Conservation (phyloP, 2,888 invertebrate species). For the Volucella zonaria region DNA sequence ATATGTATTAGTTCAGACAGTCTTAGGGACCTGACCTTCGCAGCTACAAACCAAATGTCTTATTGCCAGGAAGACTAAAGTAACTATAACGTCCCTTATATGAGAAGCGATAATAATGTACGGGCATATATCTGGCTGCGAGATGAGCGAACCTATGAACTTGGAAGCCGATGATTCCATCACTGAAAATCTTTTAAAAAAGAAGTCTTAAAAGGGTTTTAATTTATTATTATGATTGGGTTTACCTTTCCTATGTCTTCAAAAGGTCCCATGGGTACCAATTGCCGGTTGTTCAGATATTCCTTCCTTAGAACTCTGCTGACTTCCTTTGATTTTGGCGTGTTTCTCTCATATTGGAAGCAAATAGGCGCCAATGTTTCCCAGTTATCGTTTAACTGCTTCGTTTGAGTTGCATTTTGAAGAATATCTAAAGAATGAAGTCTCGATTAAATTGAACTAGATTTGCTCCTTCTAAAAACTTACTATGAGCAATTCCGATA, state of each 20-base stretch:
- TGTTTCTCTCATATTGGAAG: conserved; percentile 80
- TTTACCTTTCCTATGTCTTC: conserved; percentile 74
- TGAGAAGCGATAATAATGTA: conserved; percentile 86
- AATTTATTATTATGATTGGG: background rate
- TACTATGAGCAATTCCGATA: conserved; percentile 84
- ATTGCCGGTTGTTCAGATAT: conserved; percentile 75
- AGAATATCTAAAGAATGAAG: conserved; percentile 81
- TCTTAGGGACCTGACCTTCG: too few species aligned
- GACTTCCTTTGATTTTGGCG: conserved; percentile 79
- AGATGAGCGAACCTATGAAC: conserved; percentile 85
- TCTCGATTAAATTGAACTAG: background rate
- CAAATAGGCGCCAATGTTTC: conserved; percentile 77
- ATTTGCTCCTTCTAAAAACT: conserved; percentile 68
- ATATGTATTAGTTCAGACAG: background rate
- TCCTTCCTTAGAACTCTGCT: conserved; percentile 76
- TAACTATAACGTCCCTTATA: conserved; percentile 86
- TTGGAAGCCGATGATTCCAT: conserved; percentile 84
- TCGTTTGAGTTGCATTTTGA: conserved; percentile 83
- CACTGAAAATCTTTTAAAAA: conserved; percentile 83
- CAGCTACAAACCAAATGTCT: conserved; percentile 82
- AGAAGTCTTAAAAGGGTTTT: background rate
- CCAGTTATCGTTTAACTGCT: conserved; percentile 78
- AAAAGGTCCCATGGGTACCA: conserved; percentile 74
- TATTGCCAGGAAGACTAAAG: conserved; percentile 82
- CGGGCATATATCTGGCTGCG: conserved; percentile 84